phyloP scores from a whole-genome alignment of 2,113 vertebrate genomes.

The Micronycteris hirsuta region DNA sequence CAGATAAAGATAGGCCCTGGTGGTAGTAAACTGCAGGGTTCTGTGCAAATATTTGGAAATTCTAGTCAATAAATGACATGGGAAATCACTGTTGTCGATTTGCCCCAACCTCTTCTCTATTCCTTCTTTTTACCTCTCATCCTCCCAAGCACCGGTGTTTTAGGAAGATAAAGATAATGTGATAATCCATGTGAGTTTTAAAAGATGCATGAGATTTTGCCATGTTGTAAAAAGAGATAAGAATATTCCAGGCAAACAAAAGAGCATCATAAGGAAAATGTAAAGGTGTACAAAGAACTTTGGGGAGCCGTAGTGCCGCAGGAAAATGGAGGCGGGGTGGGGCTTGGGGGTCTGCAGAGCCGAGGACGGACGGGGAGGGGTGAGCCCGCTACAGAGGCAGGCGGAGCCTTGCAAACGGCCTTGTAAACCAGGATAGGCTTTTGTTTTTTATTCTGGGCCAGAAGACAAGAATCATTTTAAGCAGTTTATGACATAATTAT shows the following conservation, averaged over 20 bases:
- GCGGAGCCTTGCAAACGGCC: not conserved
- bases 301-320: not conserved
- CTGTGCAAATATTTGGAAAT: not conserved
- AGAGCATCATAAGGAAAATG: not conserved
- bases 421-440: not conserved
- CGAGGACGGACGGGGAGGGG: rapidly evolving
- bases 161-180: not conserved
- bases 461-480: not conserved
- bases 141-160: not conserved
- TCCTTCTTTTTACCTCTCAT: not conserved
- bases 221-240: not conserved
- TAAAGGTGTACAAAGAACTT: not conserved
- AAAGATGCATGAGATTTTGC: not conserved
- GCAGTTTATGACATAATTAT: not conserved
- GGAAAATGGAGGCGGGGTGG: not conserved
- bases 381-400: too few species aligned
- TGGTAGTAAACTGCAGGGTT: not conserved
- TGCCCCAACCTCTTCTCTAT: not conserved
- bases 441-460: not conserved
- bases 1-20: not conserved
- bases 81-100: not conserved
- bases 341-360: not conserved
- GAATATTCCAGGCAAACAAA: not conserved
- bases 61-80: not conserved
- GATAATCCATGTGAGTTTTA: not conserved